A percentile compares a stretch with the other conserved stretches of the same genome.
Evolutionary conservation across 2,797 vertebrate genomes (phyloP).

Genomic region (Pseudopleuronectes americanus): DNA sequence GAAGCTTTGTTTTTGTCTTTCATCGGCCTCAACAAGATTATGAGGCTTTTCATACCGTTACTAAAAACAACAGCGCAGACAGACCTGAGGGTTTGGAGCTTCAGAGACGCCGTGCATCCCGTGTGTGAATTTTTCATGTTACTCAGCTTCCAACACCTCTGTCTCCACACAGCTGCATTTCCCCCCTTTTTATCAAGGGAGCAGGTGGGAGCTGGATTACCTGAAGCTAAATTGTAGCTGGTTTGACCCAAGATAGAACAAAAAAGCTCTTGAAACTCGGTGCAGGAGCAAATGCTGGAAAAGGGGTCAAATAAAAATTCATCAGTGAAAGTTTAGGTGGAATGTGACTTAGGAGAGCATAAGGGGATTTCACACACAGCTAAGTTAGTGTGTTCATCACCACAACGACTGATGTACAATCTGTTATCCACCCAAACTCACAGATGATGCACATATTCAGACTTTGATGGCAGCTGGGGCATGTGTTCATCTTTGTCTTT

Average conservation of each 20-base stretch:
- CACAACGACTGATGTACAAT: constrained; percentile 37
- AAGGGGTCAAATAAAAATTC: constrained; percentile 9
- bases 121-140: constrained; percentile 61
- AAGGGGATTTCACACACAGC: constrained; percentile 54
- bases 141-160: constrained; percentile 44
- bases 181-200: constrained; percentile 40
- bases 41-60: constrained; percentile 16
- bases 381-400: constrained; percentile 53
- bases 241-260: constrained; percentile 52
- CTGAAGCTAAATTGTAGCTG: constrained; percentile 52
- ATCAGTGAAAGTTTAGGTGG: constrained; percentile 33
- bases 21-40: background rate
- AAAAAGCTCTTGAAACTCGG: constrained; percentile 55
- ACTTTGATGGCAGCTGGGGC: constrained; percentile 19
- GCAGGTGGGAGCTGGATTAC: constrained; percentile 62
- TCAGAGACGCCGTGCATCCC: constrained; percentile 52
- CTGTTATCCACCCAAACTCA: constrained; percentile 35
- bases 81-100: constrained; percentile 48
- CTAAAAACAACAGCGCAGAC: constrained; percentile 21
- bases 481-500: constrained; percentile 22
- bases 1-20: constrained; percentile 23
- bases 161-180: constrained; percentile 46
- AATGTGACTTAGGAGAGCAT: constrained; percentile 60
- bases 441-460: constrained; percentile 26
- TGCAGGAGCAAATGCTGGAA: constrained; percentile 64